A percentile compares a stretch with the other conserved stretches of the same genome.
Evolutionary conservation across 2,888 invertebrate species (phyloP).

Genomic region (Embidobia sp.): DNA sequence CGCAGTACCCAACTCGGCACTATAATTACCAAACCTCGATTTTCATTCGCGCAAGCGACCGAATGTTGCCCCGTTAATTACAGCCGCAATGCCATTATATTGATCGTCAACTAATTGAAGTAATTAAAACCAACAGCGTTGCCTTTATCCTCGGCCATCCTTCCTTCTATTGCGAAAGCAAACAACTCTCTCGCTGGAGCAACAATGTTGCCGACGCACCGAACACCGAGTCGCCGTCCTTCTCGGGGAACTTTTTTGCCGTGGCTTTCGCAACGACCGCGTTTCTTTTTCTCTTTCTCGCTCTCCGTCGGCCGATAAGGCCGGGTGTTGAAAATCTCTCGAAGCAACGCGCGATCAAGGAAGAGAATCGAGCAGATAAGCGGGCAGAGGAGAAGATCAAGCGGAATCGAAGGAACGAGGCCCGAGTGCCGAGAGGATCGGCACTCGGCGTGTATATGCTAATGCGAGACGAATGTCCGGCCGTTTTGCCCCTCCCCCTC

Average conservation of each 20-base stretch:
- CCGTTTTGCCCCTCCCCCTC: slow-evolving; percentile 37
- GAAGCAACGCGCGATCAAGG: slow-evolving; percentile 63
- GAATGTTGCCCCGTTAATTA: too few relatives aligned
- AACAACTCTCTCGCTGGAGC: slow-evolving; percentile 10
- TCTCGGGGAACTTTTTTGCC: slow-evolving; percentile 15
- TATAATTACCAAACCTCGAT: too few relatives aligned
- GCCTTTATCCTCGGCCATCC: neutral
- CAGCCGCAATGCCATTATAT: too few relatives aligned
- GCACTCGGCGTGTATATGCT: slow-evolving; percentile 79
- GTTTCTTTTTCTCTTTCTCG: too few relatives aligned
- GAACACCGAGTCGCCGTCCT: slow-evolving; percentile 23
- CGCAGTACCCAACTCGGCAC: too few relatives aligned
- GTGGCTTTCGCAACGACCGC: slow-evolving; percentile 43
- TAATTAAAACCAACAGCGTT: neutral
- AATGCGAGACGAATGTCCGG: slow-evolving; percentile 81
- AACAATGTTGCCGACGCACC: slow-evolving; percentile 11
- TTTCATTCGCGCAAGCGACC: too few relatives aligned
- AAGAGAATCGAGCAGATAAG: slow-evolving; percentile 64
- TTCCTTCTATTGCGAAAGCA: slow-evolving; percentile 4
- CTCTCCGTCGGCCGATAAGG: slow-evolving; percentile 49
- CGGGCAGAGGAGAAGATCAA: slow-evolving; percentile 40
- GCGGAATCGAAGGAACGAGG: slow-evolving; percentile 57
- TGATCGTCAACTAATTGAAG: too few relatives aligned
- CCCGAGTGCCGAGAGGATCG: slow-evolving; percentile 42
- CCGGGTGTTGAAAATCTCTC: slow-evolving; percentile 64